These are phyloP conservation scores for Cylindroiulus punctatus DNA, from an alignment of 2,888 invertebrate species.

Conservation along the genomic window DNA sequence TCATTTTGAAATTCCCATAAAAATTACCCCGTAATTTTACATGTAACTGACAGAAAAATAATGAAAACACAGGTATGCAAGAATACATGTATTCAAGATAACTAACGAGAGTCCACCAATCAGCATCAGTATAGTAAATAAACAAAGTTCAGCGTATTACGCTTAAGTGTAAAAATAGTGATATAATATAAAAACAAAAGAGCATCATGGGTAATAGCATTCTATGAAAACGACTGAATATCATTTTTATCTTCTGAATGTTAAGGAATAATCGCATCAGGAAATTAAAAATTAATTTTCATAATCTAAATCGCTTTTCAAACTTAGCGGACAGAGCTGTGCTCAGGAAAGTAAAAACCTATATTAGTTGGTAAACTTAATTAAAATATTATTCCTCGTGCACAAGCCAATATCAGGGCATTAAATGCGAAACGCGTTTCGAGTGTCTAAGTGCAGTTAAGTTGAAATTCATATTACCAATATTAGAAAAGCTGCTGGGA, in stretches of 20 bases:
- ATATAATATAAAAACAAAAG: background rate
- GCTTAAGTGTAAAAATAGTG: background rate
- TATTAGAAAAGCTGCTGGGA: slow-evolving; percentile 43
- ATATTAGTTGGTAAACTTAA: slow-evolving; percentile 35
- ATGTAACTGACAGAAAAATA: too few relatives aligned
- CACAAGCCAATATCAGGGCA: slow-evolving; percentile 32
- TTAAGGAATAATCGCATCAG: background rate
- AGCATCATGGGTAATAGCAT: background rate
- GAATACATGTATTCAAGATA: too few relatives aligned
- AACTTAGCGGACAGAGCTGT: background rate
- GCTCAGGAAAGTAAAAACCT: background rate
- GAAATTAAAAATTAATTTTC: slow-evolving; percentile 37
- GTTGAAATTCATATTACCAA: slow-evolving; percentile 37
- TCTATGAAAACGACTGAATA: background rate
- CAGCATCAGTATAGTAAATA: background rate
- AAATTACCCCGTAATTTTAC: too few relatives aligned
- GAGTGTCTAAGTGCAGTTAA: slow-evolving; percentile 46
- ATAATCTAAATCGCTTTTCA: background rate
- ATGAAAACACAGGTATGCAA: too few relatives aligned
- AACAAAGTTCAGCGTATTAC: background rate
- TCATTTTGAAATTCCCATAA: too few relatives aligned
- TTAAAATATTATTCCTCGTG: slow-evolving; percentile 4
- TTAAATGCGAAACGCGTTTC: slow-evolving; percentile 36
- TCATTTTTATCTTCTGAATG: background rate
- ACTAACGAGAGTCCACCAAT: background rate